A percentile compares a stretch with the other conserved stretches of the same genome.
phyloP scores from a whole-genome alignment of 2,113 vertebrate species.

The Spea multiplicata region DNA sequence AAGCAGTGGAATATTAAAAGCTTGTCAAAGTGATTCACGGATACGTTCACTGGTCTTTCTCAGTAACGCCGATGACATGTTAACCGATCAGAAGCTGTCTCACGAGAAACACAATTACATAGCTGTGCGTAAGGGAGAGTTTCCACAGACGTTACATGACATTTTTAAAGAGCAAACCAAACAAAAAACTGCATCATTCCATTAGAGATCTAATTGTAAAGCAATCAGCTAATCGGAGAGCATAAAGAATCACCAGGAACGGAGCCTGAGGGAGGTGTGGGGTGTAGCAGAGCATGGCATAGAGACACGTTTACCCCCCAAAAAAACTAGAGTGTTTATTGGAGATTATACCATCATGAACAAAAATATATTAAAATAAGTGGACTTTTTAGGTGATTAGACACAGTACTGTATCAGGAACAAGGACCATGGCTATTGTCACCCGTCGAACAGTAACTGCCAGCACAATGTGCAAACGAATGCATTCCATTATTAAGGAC shows the following conservation, averaged over 20 bases:
- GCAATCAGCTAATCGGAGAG: neutral
- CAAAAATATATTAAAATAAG: too few species aligned
- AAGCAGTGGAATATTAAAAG: neutral
- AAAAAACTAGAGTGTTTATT: too few species aligned
- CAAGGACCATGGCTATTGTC: too few species aligned
- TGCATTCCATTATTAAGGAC: too few species aligned
- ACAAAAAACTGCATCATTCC: slow-evolving; percentile 16
- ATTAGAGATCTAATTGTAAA: slow-evolving; percentile 5
- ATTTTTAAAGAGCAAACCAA: slow-evolving; percentile 7
- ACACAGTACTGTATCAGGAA: too few species aligned
- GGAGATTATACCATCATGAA: too few species aligned
- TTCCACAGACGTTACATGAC: slow-evolving; percentile 17
- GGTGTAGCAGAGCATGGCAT: neutral
- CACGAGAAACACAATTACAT: slow-evolving; percentile 37
- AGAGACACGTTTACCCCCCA: too few species aligned
- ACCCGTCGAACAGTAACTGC: too few species aligned
- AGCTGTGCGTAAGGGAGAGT: slow-evolving; percentile 8
- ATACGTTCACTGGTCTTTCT: slow-evolving; percentile 19
- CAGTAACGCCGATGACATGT: slow-evolving; percentile 19
- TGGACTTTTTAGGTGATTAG: too few species aligned
- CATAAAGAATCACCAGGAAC: neutral
- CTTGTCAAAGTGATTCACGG: neutral
- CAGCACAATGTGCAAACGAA: too few species aligned
- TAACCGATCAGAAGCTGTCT: slow-evolving; percentile 27
- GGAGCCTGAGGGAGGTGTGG: neutral